Conservation (phyloP, 2,113 vertebrate species). For the Cyphomyrus discorhynchus region DNA sequence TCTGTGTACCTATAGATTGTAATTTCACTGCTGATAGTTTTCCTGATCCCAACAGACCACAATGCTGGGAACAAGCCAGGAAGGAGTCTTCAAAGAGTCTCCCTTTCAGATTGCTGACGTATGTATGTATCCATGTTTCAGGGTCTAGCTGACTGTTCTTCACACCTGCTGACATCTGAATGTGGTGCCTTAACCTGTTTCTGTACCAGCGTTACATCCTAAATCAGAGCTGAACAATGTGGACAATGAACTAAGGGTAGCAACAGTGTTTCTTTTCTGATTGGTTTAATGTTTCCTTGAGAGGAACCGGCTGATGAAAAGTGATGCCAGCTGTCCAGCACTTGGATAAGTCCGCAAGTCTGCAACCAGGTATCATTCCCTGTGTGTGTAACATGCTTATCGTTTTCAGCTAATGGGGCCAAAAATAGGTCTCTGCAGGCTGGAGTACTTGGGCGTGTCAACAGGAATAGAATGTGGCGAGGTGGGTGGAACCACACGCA, state of each 20-base stretch:
- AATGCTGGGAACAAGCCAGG: neutral
- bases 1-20: neutral
- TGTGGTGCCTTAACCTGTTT: neutral
- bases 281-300: neutral
- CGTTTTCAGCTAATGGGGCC: neutral
- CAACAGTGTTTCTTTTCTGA: neutral
- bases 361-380: neutral
- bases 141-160: neutral
- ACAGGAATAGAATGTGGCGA: neutral
- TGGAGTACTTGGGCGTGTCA: neutral
- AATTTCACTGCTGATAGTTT: neutral
- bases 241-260: neutral
- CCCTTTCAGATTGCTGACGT: neutral
- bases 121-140: neutral
- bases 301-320: neutral
- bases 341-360: neutral
- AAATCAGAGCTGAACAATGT: neutral
- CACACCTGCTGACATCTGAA: neutral
- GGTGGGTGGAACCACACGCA: neutral
- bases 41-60: neutral
- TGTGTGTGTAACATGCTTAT: neutral
- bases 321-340: neutral
- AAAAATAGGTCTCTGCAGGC: neutral
- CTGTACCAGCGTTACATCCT: neutral
- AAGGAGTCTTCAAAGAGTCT: neutral